phyloP scores from a whole-genome alignment of 1,140 invertebrate genomes.

The Magallana ariakensis region DNA sequence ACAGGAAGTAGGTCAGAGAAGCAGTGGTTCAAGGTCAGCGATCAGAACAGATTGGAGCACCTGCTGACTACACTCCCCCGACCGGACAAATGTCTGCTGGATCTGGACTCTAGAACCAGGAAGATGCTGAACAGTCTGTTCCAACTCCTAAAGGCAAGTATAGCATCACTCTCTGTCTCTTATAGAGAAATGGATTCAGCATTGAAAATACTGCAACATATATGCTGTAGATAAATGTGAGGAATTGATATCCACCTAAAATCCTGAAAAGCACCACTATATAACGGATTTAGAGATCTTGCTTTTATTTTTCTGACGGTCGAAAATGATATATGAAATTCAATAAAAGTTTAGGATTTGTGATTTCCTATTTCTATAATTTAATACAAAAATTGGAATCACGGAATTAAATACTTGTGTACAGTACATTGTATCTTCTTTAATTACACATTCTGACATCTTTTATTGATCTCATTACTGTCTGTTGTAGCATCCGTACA shows the following conservation, averaged over 20 bases:
- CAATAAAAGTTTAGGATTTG: too few relatives aligned
- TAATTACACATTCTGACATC: too few relatives aligned
- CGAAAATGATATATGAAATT: too few relatives aligned
- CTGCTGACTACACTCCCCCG: constrained; percentile 89
- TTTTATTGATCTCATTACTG: neutral
- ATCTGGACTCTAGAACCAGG: constrained; percentile 80
- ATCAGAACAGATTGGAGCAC: constrained; percentile 89
- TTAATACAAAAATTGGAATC: too few relatives aligned
- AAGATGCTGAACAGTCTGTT: constrained; percentile 89
- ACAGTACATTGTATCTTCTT: too few relatives aligned
- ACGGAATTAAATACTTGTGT: too few relatives aligned
- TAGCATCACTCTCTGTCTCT: neutral
- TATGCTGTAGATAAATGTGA: neutral
- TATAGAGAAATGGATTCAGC: constrained; percentile 81
- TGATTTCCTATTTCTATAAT: neutral
- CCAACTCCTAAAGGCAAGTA: constrained; percentile 81
- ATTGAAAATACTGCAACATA: neutral
- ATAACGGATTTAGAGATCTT: too few relatives aligned
- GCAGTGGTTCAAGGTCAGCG: constrained; percentile 93
- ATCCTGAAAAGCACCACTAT: too few relatives aligned
- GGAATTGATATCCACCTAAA: neutral
- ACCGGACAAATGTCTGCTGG: constrained; percentile 79
- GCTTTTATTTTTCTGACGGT: too few relatives aligned
- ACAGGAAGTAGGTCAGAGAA: constrained; percentile 89
- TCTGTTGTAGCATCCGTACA: constrained; percentile 88